Evolutionary conservation across 2,888 invertebrate genomes (phyloP).

Genomic region (Xanthia togata): DNA sequence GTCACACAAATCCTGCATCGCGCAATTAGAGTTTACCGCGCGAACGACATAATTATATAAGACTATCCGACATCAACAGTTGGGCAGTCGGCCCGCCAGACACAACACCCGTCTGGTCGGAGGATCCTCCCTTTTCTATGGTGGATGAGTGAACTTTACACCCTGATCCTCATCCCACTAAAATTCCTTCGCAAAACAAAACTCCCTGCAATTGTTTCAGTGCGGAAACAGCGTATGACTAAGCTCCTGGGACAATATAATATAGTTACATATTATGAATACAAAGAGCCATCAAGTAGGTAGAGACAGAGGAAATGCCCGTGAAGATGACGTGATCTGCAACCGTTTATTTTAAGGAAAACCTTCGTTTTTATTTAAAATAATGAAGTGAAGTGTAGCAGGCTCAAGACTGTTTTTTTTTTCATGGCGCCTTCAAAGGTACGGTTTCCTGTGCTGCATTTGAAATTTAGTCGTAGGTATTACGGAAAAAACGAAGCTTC

Average conservation of each 20-base stretch:
- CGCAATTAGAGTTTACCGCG: too few relatives aligned
- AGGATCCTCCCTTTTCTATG: too few relatives aligned
- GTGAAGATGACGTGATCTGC: conserved; percentile 43
- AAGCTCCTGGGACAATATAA: conserved; percentile 12
- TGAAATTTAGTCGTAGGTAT: neutral
- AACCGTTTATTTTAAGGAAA: conserved; percentile 36
- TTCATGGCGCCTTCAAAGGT: neutral
- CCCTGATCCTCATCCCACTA: too few relatives aligned
- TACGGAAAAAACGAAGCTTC: neutral
- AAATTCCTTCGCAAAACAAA: too few relatives aligned
- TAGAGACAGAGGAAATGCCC: conserved; percentile 51
- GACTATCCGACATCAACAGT: too few relatives aligned
- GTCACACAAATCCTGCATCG: too few relatives aligned
- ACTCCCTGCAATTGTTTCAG: neutral
- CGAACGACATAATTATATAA: too few relatives aligned
- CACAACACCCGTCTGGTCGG: too few relatives aligned
- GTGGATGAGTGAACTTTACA: too few relatives aligned
- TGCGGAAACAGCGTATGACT: conserved; percentile 12
- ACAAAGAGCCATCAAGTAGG: conserved; percentile 35
- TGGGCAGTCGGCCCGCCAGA: too few relatives aligned
- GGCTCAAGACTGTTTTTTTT: neutral
- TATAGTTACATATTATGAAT: conserved; percentile 29
- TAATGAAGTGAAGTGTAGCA: neutral
- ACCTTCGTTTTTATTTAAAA: conserved; percentile 30
- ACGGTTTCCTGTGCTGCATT: neutral